Percentiles rank a stretch among this genome's conserved stretches.
These are phyloP conservation scores for Drosophila robusta DNA, from an alignment of 2,888 invertebrate species.

Conservation along the genomic window DNA sequence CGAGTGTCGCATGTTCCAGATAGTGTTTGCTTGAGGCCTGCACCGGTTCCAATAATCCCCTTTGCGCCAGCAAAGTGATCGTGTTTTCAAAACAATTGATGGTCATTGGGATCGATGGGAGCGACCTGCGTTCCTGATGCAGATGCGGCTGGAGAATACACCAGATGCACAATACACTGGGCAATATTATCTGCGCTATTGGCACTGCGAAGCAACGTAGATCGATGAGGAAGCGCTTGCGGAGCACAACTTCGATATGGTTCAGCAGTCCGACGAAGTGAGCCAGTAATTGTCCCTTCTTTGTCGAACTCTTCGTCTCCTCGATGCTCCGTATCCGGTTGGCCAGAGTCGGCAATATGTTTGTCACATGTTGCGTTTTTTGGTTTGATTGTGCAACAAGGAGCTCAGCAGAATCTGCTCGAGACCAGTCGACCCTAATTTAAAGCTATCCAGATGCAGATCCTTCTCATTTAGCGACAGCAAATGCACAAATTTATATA, in stretches of 20 bases:
- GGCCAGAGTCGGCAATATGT: constrained; percentile 13
- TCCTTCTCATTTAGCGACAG: constrained; percentile 86
- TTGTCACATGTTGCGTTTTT: neutral
- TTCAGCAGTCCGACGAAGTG: neutral
- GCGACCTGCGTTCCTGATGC: neutral
- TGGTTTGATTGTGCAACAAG: constrained; percentile 1
- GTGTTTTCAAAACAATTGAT: neutral
- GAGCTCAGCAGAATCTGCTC: constrained; percentile 90
- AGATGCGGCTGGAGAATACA: constrained; percentile 17
- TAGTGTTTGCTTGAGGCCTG: constrained; percentile 23
- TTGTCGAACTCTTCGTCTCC: neutral
- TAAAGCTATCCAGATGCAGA: constrained; percentile 90
- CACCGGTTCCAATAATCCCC: neutral
- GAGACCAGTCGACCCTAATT: constrained; percentile 91
- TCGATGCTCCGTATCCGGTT: constrained; percentile 14
- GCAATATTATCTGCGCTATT: constrained; percentile 34
- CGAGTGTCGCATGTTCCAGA: neutral
- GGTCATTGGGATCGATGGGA: neutral
- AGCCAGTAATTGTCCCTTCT: neutral
- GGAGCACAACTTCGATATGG: constrained; percentile 33
- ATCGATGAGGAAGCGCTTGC: constrained; percentile 37
- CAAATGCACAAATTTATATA: constrained; percentile 88
- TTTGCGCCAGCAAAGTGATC: constrained; percentile 15
- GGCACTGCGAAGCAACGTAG: constrained; percentile 25
- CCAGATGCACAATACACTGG: constrained; percentile 28